These are phyloP conservation scores for Tachuris rubrigastra DNA, from an alignment of 2,113 vertebrate genomes.

Conservation along the genomic window DNA sequence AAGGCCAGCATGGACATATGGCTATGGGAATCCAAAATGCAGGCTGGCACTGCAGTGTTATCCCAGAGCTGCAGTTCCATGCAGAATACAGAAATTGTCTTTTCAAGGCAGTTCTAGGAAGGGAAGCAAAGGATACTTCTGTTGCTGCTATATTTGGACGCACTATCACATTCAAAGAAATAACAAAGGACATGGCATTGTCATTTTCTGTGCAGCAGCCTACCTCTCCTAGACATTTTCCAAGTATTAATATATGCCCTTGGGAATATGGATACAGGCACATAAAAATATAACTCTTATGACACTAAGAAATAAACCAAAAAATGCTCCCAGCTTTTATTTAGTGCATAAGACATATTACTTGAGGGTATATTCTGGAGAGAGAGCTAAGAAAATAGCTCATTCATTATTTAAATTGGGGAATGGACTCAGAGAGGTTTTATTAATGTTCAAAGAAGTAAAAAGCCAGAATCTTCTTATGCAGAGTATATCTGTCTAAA, in stretches of 20 bases:
- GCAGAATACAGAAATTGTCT: not conserved
- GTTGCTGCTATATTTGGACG: not conserved
- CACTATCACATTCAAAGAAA: not conserved
- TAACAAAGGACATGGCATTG: not conserved
- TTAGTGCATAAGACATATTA: not conserved
- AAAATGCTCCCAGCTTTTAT: not conserved
- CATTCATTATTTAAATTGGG: constrained; percentile 53
- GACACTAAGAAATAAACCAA: not conserved
- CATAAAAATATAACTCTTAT: not conserved
- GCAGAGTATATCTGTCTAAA: constrained; percentile 4
- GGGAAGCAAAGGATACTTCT: not conserved
- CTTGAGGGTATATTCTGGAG: not conserved
- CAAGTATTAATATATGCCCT: not conserved
- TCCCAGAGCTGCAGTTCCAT: not conserved
- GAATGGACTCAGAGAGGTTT: constrained; percentile 7
- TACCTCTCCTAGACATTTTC: not conserved
- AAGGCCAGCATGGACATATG: not conserved
- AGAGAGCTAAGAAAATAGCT: constrained; percentile 1
- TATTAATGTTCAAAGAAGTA: constrained; percentile 39
- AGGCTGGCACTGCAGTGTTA: not conserved
- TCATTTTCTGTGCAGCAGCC: not conserved
- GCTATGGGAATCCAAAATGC: not conserved
- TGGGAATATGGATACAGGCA: not conserved
- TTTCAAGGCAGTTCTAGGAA: not conserved
- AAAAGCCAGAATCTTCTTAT: constrained; percentile 14